Percentiles rank a stretch among this genome's conserved stretches.
phyloP scores from a whole-genome alignment of 2,113 vertebrate species.

The Probosciger aterrimus region DNA sequence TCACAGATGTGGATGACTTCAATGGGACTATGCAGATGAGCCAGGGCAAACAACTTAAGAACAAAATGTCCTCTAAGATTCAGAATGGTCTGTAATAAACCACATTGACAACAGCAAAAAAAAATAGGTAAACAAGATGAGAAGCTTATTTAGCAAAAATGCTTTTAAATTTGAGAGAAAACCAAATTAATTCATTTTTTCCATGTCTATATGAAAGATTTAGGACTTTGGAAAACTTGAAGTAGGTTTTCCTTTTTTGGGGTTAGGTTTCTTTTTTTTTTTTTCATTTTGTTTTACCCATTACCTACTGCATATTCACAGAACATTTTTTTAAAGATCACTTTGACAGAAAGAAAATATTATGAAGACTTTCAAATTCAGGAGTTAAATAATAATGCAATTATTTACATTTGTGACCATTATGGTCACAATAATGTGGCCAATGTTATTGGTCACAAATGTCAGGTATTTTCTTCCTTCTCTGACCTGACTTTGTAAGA shows the following conservation, averaged over 20 bases:
- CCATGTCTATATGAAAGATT: neutral
- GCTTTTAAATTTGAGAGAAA: neutral
- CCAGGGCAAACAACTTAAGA: constrained; percentile 31
- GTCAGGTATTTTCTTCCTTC: neutral
- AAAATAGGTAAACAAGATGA: neutral
- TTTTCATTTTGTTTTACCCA: neutral
- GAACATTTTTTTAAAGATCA: neutral
- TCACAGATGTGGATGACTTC: neutral
- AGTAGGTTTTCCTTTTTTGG: neutral
- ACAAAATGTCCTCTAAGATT: constrained; percentile 45
- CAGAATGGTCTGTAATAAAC: neutral
- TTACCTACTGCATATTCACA: neutral
- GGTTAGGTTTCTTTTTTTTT: neutral
- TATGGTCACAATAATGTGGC: neutral
- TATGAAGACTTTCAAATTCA: neutral
- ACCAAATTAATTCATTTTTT: neutral
- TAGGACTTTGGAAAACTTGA: neutral
- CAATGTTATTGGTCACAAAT: no score
- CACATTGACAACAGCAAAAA: neutral
- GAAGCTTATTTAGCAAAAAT: neutral
- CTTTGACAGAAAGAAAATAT: neutral
- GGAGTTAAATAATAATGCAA: neutral
- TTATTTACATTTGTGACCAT: neutral
- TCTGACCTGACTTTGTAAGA: neutral
- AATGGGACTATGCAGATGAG: constrained; percentile 20